These are phyloP conservation scores for Drosophila tanythrix DNA, from an alignment of 2,888 invertebrate species.

Conservation along the genomic window DNA sequence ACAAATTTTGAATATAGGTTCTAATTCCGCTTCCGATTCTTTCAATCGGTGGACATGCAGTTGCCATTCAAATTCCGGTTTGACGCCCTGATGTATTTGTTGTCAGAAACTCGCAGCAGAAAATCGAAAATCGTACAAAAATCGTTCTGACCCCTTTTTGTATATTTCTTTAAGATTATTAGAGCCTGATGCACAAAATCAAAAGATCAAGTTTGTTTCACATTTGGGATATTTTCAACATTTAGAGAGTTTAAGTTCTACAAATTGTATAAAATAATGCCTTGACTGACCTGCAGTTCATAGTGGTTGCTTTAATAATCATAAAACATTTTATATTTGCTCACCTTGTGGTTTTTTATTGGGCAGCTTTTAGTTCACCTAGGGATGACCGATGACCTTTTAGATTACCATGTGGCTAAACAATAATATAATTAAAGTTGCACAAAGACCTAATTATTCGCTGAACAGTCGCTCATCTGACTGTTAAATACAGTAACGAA, in stretches of 20 bases:
- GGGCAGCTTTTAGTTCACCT: constrained; percentile 17
- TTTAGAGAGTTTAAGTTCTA: background rate
- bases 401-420: background rate
- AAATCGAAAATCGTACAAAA: background rate
- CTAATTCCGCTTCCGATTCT: background rate
- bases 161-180: background rate
- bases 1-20: background rate
- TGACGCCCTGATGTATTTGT: background rate
- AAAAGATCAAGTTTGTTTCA: background rate
- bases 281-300: constrained; percentile 12
- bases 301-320: constrained; percentile 1
- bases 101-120: background rate
- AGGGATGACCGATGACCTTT: constrained; percentile 19
- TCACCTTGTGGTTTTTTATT: constrained; percentile 34
- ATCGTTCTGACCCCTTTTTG: background rate
- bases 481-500: constrained; percentile 8
- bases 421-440: constrained; percentile 4
- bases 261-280: background rate
- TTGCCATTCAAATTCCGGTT: background rate
- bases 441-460: constrained; percentile 3
- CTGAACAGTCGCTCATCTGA: background rate
- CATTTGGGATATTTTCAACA: background rate
- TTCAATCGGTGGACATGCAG: background rate
- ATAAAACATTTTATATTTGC: constrained; percentile 9
- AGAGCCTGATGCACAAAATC: background rate